Conservation (phyloP, 2,113 vertebrate genomes). For the Riparia riparia region DNA sequence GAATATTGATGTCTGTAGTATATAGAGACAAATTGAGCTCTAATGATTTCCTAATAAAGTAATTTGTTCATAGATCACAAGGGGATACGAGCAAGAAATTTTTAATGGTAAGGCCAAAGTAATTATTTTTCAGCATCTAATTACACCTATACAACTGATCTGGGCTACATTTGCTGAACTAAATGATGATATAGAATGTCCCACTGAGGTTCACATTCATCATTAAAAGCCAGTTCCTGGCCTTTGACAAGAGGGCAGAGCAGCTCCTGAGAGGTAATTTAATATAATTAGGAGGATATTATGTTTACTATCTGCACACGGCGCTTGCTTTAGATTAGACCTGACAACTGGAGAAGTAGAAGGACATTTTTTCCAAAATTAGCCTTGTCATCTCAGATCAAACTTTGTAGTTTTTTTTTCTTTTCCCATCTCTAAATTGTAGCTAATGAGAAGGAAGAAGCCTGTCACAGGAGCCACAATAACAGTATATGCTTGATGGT, state of each 20-base stretch:
- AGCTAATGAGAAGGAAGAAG: slow-evolving; percentile 29
- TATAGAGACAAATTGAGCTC: slow-evolving; percentile 76
- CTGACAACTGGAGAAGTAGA: background rate
- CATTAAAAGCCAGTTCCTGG: slow-evolving; percentile 44
- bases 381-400: slow-evolving; percentile 41
- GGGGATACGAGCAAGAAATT: slow-evolving; percentile 66
- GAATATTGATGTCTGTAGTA: slow-evolving; percentile 74
- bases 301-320: slow-evolving; percentile 61
- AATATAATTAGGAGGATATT: slow-evolving; percentile 63
- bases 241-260: slow-evolving; percentile 66
- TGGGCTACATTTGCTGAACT: slow-evolving; percentile 35
- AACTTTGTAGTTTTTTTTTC: background rate
- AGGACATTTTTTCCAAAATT: slow-evolving; percentile 26
- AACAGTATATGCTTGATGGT: background rate
- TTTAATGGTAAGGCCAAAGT: slow-evolving; percentile 68
- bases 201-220: slow-evolving; percentile 42
- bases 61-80: slow-evolving; percentile 81
- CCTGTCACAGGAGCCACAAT: background rate
- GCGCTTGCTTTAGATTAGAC: slow-evolving; percentile 45
- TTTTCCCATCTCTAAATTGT: slow-evolving; percentile 10
- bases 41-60: slow-evolving; percentile 83
- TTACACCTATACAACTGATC: slow-evolving; percentile 72
- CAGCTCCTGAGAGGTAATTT: slow-evolving; percentile 58
- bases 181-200: slow-evolving; percentile 54
- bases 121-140: slow-evolving; percentile 81